A percentile compares a stretch with the other conserved stretches of the same genome.
Evolutionary conservation across 2,888 invertebrate genomes (phyloP).

Genomic region (Rhagonycha lutea): DNA sequence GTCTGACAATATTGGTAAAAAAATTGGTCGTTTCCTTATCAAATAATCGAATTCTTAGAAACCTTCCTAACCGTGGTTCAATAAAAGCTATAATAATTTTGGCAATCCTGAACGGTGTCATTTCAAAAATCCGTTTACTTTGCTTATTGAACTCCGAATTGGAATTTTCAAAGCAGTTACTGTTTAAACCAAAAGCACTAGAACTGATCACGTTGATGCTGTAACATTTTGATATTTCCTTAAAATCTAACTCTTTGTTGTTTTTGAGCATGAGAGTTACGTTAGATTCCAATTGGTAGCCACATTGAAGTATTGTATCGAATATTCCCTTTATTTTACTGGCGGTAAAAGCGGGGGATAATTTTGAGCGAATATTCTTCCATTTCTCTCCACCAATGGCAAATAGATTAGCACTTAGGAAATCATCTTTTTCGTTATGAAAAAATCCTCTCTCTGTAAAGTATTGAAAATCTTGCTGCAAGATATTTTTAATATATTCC

Average conservation of each 20-base stretch:
- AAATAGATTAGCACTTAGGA: constrained; percentile 62
- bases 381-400: constrained; percentile 61
- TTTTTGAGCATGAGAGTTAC: neutral
- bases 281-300: neutral
- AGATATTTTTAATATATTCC: constrained; percentile 49
- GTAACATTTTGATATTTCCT: constrained; percentile 59
- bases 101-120: neutral
- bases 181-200: constrained; percentile 62
- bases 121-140: neutral
- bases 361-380: constrained; percentile 62
- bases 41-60: neutral
- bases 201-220: constrained; percentile 63
- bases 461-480: constrained; percentile 63
- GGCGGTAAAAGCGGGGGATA: constrained; percentile 67
- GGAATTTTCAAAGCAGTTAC: constrained; percentile 55
- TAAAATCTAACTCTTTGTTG: constrained; percentile 30
- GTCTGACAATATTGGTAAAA: neutral
- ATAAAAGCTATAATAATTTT: neutral
- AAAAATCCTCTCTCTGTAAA: constrained; percentile 66
- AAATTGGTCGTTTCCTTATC: neutral
- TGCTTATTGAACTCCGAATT: neutral
- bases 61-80: neutral
- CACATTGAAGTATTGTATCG: constrained; percentile 57
- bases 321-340: constrained; percentile 69
- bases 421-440: constrained; percentile 61